These are phyloP conservation scores for Eupithecia insigniata DNA, from an alignment of 2,888 invertebrate genomes.

Conservation along the genomic window DNA sequence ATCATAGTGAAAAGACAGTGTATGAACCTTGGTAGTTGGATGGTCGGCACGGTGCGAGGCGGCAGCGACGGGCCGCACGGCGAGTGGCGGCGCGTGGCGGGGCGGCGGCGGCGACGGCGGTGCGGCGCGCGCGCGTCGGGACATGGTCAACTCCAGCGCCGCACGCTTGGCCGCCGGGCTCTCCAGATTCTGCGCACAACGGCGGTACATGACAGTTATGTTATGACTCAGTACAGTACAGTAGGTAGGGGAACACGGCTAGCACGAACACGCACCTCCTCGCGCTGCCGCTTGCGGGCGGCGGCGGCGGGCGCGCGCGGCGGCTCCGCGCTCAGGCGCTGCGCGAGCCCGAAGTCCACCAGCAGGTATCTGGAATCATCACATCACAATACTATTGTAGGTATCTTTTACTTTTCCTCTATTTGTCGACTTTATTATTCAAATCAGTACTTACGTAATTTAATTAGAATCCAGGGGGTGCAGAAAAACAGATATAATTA, in stretches of 20 bases:
- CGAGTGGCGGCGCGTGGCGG: conserved; percentile 24
- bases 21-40: not conserved
- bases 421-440: not conserved
- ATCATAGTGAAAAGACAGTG: not conserved
- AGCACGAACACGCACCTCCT: conserved; percentile 9
- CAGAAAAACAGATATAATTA: not conserved
- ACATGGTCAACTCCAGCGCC: conserved; percentile 64
- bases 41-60: conserved; percentile 3
- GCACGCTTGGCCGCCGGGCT: conserved; percentile 61
- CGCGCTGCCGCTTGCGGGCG: conserved; percentile 51
- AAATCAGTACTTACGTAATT: not conserved
- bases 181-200: conserved; percentile 46
- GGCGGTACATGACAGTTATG: not conserved
- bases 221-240: not conserved
- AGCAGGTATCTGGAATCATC: conserved; percentile 86
- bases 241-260: not conserved
- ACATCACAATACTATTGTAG: not conserved
- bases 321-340: conserved; percentile 76
- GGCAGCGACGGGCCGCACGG: conserved; percentile 12
- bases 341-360: conserved; percentile 96
- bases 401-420: not conserved
- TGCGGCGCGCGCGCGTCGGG: conserved; percentile 23
- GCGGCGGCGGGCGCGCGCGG: conserved; percentile 42
- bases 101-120: conserved; percentile 14
- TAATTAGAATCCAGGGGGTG: not conserved